Base-by-base conservation (phyloP, 2,888 invertebrate genomes). In the Steromphala cineraria region DNA sequence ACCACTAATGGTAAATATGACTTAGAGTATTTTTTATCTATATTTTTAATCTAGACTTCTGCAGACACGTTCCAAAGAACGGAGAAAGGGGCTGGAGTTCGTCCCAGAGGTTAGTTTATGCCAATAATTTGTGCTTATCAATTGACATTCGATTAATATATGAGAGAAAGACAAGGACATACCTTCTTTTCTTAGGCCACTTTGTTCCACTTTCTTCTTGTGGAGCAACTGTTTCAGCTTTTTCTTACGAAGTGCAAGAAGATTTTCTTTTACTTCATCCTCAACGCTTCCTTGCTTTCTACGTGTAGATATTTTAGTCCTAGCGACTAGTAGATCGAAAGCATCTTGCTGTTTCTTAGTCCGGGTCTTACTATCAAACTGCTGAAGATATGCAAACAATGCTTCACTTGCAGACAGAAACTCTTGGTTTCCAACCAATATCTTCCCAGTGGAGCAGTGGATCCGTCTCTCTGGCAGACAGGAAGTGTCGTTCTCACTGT, bases 391-490 rank as follows among this genome's bases (percentile, higher is more conserved):
- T 8, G 89, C 88, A 52, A 88, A 81, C n/a, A 90, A 82, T 17
- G 90, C 90, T 67, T 90, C 90, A 0, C 89, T 87, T 7, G 90
- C 90, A 8, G 90, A 90, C 71, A 85, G 81, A 77, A 87, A 90
- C 46, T 87, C 87, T 24, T 83, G 81, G 21, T 83, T 84, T 0
- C 90, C 90, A 31, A 90, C 87, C 13, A 84, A 79, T 40, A 90
- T 86, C 31, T 88, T 80, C 15, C 85, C 80, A 0, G 83, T 82
- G 40, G 83, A 83, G 81, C 89, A 90, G 40, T 83, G 84, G 40
- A 90, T 90, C 62, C 89, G 79, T 31, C 82, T 62, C 21, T 75
- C 71, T 17, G 85, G 85, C 31, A 85, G 80, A 36, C 36, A 36
- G 24, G 40, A 55, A n/a, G 40, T 28, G 24, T 53, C 77, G 55